phyloP scores from a whole-genome alignment of 2,888 invertebrate genomes.

The Drosophila rubida region DNA sequence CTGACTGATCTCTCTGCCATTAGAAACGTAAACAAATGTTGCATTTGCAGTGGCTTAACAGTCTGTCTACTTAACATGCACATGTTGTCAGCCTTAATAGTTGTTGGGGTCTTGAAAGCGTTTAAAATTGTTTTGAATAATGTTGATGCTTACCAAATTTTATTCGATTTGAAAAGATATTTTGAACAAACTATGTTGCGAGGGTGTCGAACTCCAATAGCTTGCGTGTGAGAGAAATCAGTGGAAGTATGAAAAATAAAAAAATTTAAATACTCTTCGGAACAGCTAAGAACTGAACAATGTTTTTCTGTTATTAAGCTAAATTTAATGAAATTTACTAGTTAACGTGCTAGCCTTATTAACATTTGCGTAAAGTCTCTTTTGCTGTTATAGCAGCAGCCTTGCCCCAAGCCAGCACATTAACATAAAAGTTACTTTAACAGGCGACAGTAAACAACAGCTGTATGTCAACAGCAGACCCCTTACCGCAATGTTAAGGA shows the following conservation, averaged over 20 bases:
- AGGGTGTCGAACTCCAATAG: constrained; percentile 19
- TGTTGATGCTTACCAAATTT: constrained; percentile 18
- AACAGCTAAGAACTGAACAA: not conserved
- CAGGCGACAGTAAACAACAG: constrained; percentile 13
- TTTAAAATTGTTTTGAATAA: constrained; percentile 10
- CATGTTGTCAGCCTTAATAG: constrained; percentile 30
- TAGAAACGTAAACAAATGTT: constrained; percentile 65
- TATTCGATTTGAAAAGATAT: constrained; percentile 30
- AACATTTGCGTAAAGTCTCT: constrained; percentile 2
- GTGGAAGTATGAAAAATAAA: not conserved
- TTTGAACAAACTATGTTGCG: constrained; percentile 2
- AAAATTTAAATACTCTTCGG: not conserved
- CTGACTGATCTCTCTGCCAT: constrained; percentile 18
- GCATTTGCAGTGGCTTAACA: constrained; percentile 39
- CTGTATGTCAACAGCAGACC: constrained; percentile 12
- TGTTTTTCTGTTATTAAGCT: too few relatives aligned
- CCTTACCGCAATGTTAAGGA: constrained; percentile 4
- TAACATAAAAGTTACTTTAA: not conserved
- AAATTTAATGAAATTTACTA: not conserved
- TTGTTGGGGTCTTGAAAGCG: constrained; percentile 22
- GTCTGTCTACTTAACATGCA: constrained; percentile 26
- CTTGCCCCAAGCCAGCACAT: not conserved
- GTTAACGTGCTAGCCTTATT: not conserved
- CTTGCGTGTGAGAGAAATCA: constrained; percentile 24
- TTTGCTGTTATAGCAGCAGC: not conserved